A percentile compares a stretch with the other conserved stretches of the same genome.
phyloP scores from a whole-genome alignment of 2,888 invertebrate species.

The Pharmacophagus antenor region DNA sequence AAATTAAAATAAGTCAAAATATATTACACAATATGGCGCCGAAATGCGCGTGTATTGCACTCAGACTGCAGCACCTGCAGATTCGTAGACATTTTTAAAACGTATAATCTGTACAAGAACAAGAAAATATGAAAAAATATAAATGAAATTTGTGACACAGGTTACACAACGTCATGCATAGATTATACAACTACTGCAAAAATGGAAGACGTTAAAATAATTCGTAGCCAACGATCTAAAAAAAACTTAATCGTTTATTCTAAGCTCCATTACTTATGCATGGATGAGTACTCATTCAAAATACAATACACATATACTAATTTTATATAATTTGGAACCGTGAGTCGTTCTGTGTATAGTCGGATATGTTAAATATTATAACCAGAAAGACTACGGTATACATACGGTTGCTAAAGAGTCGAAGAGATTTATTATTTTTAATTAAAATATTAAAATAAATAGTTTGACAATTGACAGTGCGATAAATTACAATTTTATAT shows the following conservation, averaged over 20 bases:
- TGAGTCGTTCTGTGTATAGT: conserved; percentile 26
- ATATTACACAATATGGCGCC: conserved; percentile 61
- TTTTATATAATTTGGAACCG: conserved; percentile 31
- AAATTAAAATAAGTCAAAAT: conserved; percentile 51
- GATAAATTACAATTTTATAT: conserved; percentile 31
- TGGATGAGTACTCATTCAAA: conserved; percentile 39
- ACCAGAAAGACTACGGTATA: conserved; percentile 29
- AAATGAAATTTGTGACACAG: conserved; percentile 38
- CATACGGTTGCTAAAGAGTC: conserved; percentile 28
- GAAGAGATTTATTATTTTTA: conserved; percentile 23
- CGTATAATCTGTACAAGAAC: conserved; percentile 50
- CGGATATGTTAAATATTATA: conserved; percentile 28
- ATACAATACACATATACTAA: conserved; percentile 33
- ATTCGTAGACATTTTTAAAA: conserved; percentile 40
- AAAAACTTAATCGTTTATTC: conserved; percentile 50
- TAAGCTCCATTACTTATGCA: conserved; percentile 57
- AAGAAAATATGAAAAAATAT: conserved; percentile 34
- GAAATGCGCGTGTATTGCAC: conserved; percentile 73
- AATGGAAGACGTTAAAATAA: conserved; percentile 79
- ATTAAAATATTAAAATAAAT: conserved; percentile 23
- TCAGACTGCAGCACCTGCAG: conserved; percentile 64
- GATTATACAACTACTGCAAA: conserved; percentile 49
- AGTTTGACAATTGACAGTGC: conserved; percentile 32
- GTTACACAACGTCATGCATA: conserved; percentile 37
- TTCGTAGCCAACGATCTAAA: conserved; percentile 76